A percentile compares a stretch with the other conserved stretches of the same genome.
Evolutionary conservation across 2,888 invertebrate genomes (phyloP).

Genomic region (Balanococcus diminutus): DNA sequence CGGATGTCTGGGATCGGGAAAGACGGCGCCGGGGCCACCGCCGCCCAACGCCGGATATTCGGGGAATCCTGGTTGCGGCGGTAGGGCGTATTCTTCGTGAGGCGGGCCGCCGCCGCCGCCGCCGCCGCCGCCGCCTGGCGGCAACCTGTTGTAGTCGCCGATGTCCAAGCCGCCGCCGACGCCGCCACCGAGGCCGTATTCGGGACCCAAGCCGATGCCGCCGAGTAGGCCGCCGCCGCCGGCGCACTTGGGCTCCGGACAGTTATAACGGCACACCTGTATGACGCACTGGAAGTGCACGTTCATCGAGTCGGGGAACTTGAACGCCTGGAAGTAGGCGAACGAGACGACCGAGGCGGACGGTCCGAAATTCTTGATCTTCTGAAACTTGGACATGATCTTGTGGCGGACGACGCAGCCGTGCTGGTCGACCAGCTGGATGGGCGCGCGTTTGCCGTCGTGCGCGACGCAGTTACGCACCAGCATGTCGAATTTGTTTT

Average conservation of each 20-base stretch:
- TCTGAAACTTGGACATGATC: conserved; percentile 91
- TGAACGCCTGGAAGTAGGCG: conserved; percentile 95
- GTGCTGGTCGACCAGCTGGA: conserved; percentile 89
- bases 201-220: conserved; percentile 63
- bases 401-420: conserved; percentile 93
- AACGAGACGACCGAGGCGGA: conserved; percentile 93
- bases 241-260: conserved; percentile 88
- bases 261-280: conserved; percentile 91
- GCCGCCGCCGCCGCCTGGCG: conserved; percentile 59
- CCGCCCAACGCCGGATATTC: conserved; percentile 66
- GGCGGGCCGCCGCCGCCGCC: conserved; percentile 60
- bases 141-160: conserved; percentile 63
- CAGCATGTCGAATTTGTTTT: conserved; percentile 94
- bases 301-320: conserved; percentile 96
- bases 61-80: conserved; percentile 70
- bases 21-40: conserved; percentile 77
- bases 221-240: conserved; percentile 65
- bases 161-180: conserved; percentile 60
- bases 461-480: conserved; percentile 94
- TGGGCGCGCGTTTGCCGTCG: conserved; percentile 90
- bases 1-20: conserved; percentile 86
- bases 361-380: conserved; percentile 93
- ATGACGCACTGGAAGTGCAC: conserved; percentile 97
- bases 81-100: conserved; percentile 67
- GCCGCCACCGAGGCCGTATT: conserved; percentile 70